Conservation (phyloP, 1,140 invertebrate species). For the Homarus americanus region DNA sequence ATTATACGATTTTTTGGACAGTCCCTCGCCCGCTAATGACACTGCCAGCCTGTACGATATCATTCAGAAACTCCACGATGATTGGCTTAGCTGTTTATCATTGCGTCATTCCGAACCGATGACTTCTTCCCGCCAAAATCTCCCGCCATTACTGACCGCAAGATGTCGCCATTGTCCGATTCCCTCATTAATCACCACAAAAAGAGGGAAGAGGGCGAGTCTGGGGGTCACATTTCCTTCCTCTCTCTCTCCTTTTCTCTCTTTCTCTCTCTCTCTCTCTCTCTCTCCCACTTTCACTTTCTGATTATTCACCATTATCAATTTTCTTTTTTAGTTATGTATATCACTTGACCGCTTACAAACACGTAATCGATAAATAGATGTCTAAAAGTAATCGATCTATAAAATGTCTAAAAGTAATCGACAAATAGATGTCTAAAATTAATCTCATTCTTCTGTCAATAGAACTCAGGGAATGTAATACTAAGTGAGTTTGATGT, state of each 20-base stretch:
- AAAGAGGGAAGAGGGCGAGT: conserved; percentile 27
- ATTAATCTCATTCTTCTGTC: no score
- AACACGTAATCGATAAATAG: no score
- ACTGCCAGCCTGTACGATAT: conserved; percentile 13
- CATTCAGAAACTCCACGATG: conserved; percentile 50
- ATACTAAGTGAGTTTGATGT: no score
- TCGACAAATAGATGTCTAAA: no score
- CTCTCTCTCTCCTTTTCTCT: not conserved
- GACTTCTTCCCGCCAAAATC: conserved; percentile 50
- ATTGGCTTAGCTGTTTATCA: conserved; percentile 40
- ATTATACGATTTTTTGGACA: not conserved
- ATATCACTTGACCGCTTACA: no score
- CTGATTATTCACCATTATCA: not conserved
- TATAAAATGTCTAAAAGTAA: no score
- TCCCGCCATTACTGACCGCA: conserved; percentile 66
- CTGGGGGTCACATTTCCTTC: conserved; percentile 30
- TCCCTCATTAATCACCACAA: conserved; percentile 68
- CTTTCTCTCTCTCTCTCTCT: not conserved
- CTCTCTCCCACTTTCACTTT: not conserved
- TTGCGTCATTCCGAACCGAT: conserved; percentile 40
- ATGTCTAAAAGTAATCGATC: no score
- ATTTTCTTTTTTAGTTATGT: no score
- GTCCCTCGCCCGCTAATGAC: conserved; percentile 47
- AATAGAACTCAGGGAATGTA: no score
- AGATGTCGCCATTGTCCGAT: conserved; percentile 67